Evolutionary conservation across 2,113 vertebrate genomes (phyloP).

Genomic region (rabbit (Oryctolagus cuniculus)): mOryCun1.1 NC_091438.1:90217501-90218000

Average conservation of each 20-base stretch:
- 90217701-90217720: neutral
- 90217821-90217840: neutral
- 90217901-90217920: neutral
- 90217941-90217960: neutral
- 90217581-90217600: neutral
- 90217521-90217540: neutral
- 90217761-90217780: neutral
- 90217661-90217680: neutral
- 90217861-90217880: neutral
- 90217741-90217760: neutral
- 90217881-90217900: neutral
- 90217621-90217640: neutral
- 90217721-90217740: neutral
- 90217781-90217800: neutral
- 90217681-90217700: neutral
- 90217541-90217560: neutral
- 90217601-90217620: neutral
- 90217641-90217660: neutral
- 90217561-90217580: neutral
- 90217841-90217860: constrained; percentile 10
- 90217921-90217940: neutral
- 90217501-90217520: neutral
- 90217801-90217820: neutral
- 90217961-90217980: neutral
- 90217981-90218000: neutral